Conservation (phyloP, 2,113 vertebrate genomes). For the Sialia sialis region DNA sequence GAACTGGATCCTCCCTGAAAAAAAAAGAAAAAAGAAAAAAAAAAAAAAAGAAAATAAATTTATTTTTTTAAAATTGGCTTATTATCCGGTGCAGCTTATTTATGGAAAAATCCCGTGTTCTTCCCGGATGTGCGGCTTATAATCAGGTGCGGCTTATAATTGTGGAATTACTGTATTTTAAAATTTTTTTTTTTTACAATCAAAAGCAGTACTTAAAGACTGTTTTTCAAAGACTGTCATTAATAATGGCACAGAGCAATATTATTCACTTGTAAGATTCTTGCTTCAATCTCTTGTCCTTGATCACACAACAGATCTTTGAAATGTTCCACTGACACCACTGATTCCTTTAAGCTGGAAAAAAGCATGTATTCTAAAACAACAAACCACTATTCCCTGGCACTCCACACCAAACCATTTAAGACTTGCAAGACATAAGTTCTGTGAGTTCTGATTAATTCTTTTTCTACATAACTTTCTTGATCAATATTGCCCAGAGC, state of each 20-base stretch:
- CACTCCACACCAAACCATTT: neutral
- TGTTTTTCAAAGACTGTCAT: neutral
- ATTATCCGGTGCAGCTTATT: too few species aligned
- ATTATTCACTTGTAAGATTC: neutral
- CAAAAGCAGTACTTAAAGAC: neutral
- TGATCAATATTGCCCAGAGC: neutral
- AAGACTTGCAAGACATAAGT: neutral
- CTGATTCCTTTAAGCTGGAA: neutral
- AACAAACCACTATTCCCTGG: neutral
- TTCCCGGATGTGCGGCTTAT: too few species aligned
- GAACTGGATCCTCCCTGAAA: too few species aligned
- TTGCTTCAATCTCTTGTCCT: neutral
- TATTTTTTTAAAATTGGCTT: too few species aligned
- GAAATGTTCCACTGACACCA: neutral
- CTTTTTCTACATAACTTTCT: neutral
- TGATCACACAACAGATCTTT: neutral
- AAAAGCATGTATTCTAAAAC: neutral
- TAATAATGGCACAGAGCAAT: neutral
- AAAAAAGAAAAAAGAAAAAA: too few species aligned
- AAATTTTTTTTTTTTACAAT: neutral
- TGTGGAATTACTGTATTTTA: too few species aligned
- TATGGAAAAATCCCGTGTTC: too few species aligned
- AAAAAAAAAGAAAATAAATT: too few species aligned
- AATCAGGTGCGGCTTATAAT: too few species aligned
- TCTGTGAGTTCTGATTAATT: neutral